Percentiles rank a stretch among this genome's conserved stretches.
Conservation (phyloP, 2,113 vertebrate species). For the Mixornis gularis region DNA sequence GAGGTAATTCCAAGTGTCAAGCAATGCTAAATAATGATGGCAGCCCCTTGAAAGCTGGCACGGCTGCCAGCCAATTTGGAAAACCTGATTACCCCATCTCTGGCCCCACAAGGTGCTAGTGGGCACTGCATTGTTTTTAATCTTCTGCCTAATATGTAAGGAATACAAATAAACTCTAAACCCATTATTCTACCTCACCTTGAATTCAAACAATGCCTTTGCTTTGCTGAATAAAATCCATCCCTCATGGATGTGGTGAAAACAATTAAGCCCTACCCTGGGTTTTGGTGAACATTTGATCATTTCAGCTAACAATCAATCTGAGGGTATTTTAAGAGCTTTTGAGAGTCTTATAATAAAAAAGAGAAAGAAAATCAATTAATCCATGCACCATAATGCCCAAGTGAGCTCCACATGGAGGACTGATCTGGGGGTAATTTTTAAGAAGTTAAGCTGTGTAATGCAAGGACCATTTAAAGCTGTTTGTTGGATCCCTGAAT, state of each 20-base stretch:
- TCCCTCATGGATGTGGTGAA: neutral
- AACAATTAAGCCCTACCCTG: neutral
- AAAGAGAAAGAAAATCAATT: neutral
- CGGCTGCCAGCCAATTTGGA: neutral
- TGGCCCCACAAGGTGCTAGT: neutral
- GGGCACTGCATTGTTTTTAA: neutral
- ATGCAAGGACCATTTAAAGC: neutral
- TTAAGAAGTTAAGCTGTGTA: neutral
- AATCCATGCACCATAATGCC: neutral
- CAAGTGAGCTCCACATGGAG: neutral
- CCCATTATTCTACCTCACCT: neutral
- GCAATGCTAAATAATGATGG: neutral
- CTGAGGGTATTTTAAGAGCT: neutral
- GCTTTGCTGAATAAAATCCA: neutral
- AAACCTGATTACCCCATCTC: neutral
- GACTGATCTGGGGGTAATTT: neutral
- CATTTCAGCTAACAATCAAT: neutral
- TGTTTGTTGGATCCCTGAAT: neutral
- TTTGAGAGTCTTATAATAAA: neutral
- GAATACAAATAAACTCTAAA: neutral
- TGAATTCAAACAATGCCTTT: neutral
- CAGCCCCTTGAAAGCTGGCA: neutral
- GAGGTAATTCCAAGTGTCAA: neutral
- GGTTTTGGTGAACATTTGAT: neutral
- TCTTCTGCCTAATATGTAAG: neutral